These are phyloP conservation scores for Brachionus paranguensis DNA, from an alignment of 1,140 invertebrate genomes.

Conservation along the genomic window DNA sequence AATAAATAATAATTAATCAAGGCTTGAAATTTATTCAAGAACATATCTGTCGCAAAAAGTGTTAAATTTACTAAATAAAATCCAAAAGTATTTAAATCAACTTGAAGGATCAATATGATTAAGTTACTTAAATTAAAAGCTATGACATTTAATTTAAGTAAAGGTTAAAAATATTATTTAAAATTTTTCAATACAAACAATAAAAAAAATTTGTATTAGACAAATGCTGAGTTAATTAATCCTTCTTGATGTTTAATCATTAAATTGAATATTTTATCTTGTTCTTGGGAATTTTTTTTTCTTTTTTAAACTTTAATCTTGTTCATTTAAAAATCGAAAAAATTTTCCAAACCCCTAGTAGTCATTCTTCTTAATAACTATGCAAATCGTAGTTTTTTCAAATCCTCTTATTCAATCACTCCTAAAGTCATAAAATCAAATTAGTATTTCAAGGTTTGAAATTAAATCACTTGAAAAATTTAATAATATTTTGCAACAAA, in stretches of 20 bases:
- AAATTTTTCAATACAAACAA: background rate
- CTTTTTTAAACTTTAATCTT: background rate
- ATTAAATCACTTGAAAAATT: too few relatives aligned
- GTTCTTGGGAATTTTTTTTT: background rate
- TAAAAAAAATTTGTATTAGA: background rate
- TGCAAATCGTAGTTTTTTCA: too few relatives aligned
- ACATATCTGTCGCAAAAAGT: background rate
- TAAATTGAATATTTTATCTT: background rate
- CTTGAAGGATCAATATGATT: background rate
- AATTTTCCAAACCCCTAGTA: too few relatives aligned
- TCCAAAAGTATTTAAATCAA: too few relatives aligned
- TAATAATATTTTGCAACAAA: too few relatives aligned
- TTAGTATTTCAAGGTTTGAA: too few relatives aligned
- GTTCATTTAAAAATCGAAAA: too few relatives aligned
- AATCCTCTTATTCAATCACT: too few relatives aligned
- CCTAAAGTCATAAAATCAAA: too few relatives aligned
- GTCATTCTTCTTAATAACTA: too few relatives aligned
- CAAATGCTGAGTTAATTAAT: background rate
- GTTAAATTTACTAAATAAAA: background rate
- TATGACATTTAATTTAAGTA: background rate
- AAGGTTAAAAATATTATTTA: background rate
- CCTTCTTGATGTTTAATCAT: too few relatives aligned
- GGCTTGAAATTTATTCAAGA: background rate
- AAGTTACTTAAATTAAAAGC: background rate
- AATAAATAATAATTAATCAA: background rate